Evolutionary conservation across 2,113 vertebrate genomes (phyloP).

Genomic region (Sylvilagus bachmani): DNA sequence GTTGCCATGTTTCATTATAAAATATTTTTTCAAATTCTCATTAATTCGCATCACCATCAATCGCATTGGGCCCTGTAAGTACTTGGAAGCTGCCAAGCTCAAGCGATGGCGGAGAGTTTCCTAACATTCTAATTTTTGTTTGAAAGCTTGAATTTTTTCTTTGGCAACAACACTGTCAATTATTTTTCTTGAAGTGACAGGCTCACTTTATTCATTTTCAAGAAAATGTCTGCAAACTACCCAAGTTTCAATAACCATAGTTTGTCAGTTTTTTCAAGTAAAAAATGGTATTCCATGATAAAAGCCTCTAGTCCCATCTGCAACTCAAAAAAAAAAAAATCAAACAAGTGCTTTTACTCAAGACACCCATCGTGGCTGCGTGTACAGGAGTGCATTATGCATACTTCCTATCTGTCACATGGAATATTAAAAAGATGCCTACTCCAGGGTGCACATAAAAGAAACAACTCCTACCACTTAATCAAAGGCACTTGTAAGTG

Average conservation of each 20-base stretch:
- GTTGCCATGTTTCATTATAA: not conserved
- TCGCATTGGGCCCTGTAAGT: not conserved
- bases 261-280: slow-evolving; percentile 51
- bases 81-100: not conserved
- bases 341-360: slow-evolving; percentile 43
- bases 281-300: slow-evolving; percentile 50
- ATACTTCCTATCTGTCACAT: not conserved
- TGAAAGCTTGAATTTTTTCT: slow-evolving; percentile 68
- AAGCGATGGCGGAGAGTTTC: not conserved
- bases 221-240: slow-evolving; percentile 50
- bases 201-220: slow-evolving; percentile 52
- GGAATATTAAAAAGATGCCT: slow-evolving; percentile 22
- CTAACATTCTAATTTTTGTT: slow-evolving; percentile 62
- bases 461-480: slow-evolving; percentile 16
- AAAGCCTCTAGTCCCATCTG: slow-evolving; percentile 54
- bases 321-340: slow-evolving; percentile 46
- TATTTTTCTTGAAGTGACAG: slow-evolving; percentile 60
- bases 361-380: not conserved
- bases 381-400: not conserved
- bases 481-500: slow-evolving; percentile 33
- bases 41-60: slow-evolving; percentile 8
- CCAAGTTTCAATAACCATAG: slow-evolving; percentile 56
- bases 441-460: slow-evolving; percentile 51
- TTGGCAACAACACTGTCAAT: slow-evolving; percentile 57
- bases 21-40: not conserved